Base-by-base conservation (phyloP, 2,888 invertebrate species). In the Andrena marginata region DNA sequence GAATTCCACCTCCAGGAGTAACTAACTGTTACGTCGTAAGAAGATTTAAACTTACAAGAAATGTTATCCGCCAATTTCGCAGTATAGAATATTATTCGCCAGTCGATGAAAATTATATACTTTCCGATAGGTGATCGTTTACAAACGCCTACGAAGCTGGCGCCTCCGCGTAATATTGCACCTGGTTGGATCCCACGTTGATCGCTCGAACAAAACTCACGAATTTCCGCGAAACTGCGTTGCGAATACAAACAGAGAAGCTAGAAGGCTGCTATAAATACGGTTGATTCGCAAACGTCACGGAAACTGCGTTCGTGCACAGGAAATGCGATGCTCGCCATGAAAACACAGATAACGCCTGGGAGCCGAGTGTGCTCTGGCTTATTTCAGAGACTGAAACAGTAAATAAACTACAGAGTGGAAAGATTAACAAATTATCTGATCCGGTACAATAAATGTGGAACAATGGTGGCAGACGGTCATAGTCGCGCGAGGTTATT, bases 191-290 rank as follows among this genome's bases (percentile, higher is more conserved):
- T 13, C 0, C 26, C 16, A 31, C 29, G 62, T 16, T 4, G 62
- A 48, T 64, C 29, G 26, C 16, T 8, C 20, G 35, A 51, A 62
- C 62, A 23, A 2, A 54, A 62, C 5, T 23, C 20, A 33, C 48
- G 62, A 62, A 76, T 81, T 68, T 69, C 73, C 68, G 48, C 82
- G 20, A 8, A 54, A 54, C 68, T 5, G 48, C 63, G 31, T 68
- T 8, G 31, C 56, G 33, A 81, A 68, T 69, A 73, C 33, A 72
- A 75, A 64, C 64, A 59, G 63, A 49, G 48, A 23, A 72, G 72
- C 72, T 48, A 72, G 71, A 75, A 76, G 69, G 54, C 70, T 70
- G 80, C 80, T 85, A 84, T 85, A 85, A 84, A 85, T 85, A 85
- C 85, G 74, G 74, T 26, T 54, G 80, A 84, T 75, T 77, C 62